phyloP scores from a whole-genome alignment of 2,888 invertebrate genomes.

The Watsonalla binaria region DNA sequence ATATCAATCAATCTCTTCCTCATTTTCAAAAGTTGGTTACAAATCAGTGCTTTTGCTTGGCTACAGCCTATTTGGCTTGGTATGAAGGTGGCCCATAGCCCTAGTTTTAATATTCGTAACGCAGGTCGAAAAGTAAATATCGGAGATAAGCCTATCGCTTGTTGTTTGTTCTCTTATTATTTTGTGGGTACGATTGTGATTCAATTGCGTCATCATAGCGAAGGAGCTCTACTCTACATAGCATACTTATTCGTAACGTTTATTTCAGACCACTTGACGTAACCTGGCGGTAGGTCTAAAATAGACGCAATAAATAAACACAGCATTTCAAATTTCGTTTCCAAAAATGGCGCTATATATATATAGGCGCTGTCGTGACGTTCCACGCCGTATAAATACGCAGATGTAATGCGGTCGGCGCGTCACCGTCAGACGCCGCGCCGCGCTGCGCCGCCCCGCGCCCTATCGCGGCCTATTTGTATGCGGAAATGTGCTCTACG shows the following conservation, averaged over 20 bases:
- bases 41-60: background rate
- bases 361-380: constrained; percentile 5
- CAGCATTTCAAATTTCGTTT: no score
- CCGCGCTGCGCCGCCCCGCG: background rate
- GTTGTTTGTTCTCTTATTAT: constrained; percentile 18
- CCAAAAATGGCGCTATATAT: no score
- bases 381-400: constrained; percentile 14
- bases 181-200: constrained; percentile 22
- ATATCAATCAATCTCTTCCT: no score
- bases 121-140: constrained; percentile 14
- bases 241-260: no score
- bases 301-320: no score
- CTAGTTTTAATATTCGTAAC: constrained; percentile 1
- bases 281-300: no score
- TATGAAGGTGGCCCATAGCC: background rate
- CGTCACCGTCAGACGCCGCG: constrained; percentile 5
- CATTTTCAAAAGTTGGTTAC: no score
- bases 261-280: no score
- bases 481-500: constrained; percentile 19
- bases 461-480: background rate
- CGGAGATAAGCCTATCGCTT: constrained; percentile 20
- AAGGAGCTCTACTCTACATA: no score
- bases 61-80: background rate
- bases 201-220: background rate
- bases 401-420: constrained; percentile 16